Evolutionary conservation across 2,888 invertebrate genomes (phyloP).

Genomic region (Tipula helvola): DNA sequence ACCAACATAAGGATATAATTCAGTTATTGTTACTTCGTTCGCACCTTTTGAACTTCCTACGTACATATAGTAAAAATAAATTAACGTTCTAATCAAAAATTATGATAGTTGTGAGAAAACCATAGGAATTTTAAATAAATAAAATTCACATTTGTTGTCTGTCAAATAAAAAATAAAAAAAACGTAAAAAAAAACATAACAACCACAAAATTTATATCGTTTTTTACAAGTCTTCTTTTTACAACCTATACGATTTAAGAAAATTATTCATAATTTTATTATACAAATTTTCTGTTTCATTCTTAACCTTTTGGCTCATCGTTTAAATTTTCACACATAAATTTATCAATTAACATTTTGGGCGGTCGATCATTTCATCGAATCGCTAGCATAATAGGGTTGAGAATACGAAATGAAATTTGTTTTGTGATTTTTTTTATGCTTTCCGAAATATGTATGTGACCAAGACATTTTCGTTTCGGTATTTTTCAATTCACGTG

Average conservation of each 20-base stretch:
- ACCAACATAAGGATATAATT: not conserved
- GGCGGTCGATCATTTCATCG: not conserved
- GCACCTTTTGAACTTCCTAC: not conserved
- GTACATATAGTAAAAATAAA: not conserved
- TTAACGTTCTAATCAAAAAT: not conserved
- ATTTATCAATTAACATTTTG: not conserved
- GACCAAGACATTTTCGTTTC: not conserved
- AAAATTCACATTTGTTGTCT: not conserved
- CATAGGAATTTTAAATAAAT: not conserved
- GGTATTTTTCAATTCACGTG: not conserved
- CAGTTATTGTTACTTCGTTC: not conserved
- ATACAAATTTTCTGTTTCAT: not conserved
- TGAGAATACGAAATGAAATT: not conserved
- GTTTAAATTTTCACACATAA: not conserved
- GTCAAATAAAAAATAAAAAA: not conserved
- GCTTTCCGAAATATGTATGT: not conserved
- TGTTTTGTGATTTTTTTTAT: not conserved
- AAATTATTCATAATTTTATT: not conserved
- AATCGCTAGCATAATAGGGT: not conserved
- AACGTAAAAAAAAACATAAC: not conserved
- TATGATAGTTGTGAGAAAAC: not conserved
- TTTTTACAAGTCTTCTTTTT: too few species aligned
- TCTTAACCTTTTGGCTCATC: not conserved
- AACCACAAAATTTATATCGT: not conserved
- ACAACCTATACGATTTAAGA: not conserved